Conservation (phyloP, 1,140 invertebrate species). For the Anastatus disparis region DNA sequence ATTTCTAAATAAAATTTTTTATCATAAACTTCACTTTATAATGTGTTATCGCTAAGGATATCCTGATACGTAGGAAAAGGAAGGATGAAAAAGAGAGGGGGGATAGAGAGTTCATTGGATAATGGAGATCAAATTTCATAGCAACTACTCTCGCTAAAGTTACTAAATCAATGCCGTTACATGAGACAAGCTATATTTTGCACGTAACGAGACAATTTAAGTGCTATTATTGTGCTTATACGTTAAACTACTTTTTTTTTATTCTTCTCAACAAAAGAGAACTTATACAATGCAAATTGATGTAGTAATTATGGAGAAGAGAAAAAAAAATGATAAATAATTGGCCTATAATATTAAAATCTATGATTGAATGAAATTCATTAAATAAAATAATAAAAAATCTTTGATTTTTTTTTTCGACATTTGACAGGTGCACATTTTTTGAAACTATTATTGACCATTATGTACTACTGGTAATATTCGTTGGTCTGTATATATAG, state of each 20-base stretch:
- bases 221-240: neutral
- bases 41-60: too few species aligned
- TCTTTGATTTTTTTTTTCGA: neutral
- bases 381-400: too few species aligned
- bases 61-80: neutral
- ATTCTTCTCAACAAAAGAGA: too few species aligned
- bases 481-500: too few species aligned
- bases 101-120: neutral
- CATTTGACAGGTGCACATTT: conserved; percentile 8
- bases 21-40: too few species aligned
- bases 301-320: too few species aligned
- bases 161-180: conserved; percentile 10
- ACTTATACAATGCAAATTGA: too few species aligned
- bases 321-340: too few species aligned
- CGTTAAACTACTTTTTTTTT: too few species aligned
- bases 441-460: neutral
- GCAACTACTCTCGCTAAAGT: neutral
- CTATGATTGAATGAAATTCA: neutral
- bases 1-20: too few species aligned
- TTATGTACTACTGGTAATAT: neutral
- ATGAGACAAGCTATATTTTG: conserved; percentile 12
- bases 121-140: conserved; percentile 4
- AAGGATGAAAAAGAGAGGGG: too few species aligned
- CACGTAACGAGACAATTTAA: conserved; percentile 16
- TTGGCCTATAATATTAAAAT: too few species aligned